Base-by-base conservation (phyloP, 2,797 vertebrate genomes). In the Eospalax fontanierii region DNA sequence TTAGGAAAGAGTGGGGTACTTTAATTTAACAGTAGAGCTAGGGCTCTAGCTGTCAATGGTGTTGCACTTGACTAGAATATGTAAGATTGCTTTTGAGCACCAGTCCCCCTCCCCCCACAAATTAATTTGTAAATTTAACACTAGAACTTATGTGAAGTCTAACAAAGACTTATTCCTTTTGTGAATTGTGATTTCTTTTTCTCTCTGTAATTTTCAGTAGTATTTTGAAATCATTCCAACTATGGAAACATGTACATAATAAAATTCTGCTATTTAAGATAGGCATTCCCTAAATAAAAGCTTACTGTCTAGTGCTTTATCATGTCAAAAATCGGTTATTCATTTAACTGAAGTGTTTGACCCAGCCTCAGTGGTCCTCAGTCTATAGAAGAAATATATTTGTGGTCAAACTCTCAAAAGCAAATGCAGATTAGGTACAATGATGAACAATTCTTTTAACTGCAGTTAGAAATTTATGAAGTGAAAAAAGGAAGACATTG, bases 401-500 rank as follows among this genome's bases (percentile, higher is more conserved):
- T 33, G 87, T 79, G 33, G 21, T 89, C 63, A 93, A 16, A 84
- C 30, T 61, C 38, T 95, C 65, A 9, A 93, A 74, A 90, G 19
- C 79, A 86, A 79, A 46, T 85, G 35, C 35, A 92, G 74, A 46
- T 94, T 90, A 92, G 28, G 21, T 76, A 38, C 40, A 70, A 4
- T 46, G 18, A 57, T 90, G 75, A 80, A 8, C 70, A 78, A 4
- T 68, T 78, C 81, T 91, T 92, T 81, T 50, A 91, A 43, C 54
- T 83, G 2, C 71, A 50, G 38, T 73, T 90, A 74, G 40, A 91
- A 95, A 73, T 91, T 91, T 70, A 50, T 89, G 54, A 79, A 74
- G 28, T 89, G 9, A 43, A 50, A 43, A 50, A 95, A 85, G 59
- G 80, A 83, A 88, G 71, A 61, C 15, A 4, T 90, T 87, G 57